These are phyloP conservation scores for Umimayanthus kanabou DNA, from an alignment of 92 coral and sea anemone species.

Conservation along the genomic window DNA sequence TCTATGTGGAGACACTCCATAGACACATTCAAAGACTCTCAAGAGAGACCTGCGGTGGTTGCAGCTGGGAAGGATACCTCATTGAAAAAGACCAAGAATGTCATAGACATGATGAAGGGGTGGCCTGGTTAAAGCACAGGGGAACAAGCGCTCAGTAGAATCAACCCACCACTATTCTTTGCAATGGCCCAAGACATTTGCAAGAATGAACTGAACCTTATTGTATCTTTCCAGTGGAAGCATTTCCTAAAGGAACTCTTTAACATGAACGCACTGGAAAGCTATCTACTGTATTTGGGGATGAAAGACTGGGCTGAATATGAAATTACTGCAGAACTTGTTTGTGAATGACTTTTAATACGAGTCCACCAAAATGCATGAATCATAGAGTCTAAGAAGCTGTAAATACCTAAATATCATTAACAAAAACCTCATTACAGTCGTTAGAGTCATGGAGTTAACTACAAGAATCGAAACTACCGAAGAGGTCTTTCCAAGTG, in stretches of 20 bases:
- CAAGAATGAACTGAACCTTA: slow-evolving; percentile 12
- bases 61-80: background rate
- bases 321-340: background rate
- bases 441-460: too few relatives aligned
- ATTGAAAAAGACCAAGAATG: background rate
- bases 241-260: background rate
- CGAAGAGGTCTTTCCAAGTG: too few relatives aligned
- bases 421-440: too few relatives aligned
- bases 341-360: background rate
- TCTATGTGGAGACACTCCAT: background rate
- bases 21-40: background rate
- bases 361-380: too few relatives aligned
- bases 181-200: background rate
- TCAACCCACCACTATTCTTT: background rate
- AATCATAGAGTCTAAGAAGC: too few relatives aligned
- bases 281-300: background rate
- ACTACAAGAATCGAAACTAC: too few relatives aligned
- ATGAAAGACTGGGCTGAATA: background rate
- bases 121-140: background rate
- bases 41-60: background rate
- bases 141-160: background rate
- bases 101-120: background rate
- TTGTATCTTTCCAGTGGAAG: slow-evolving; percentile 1
- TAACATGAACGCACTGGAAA: background rate
- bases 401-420: too few relatives aligned